These are phyloP conservation scores for Danio kyathit DNA, from an alignment of 2,797 vertebrate species.

Conservation along the genomic window DNA sequence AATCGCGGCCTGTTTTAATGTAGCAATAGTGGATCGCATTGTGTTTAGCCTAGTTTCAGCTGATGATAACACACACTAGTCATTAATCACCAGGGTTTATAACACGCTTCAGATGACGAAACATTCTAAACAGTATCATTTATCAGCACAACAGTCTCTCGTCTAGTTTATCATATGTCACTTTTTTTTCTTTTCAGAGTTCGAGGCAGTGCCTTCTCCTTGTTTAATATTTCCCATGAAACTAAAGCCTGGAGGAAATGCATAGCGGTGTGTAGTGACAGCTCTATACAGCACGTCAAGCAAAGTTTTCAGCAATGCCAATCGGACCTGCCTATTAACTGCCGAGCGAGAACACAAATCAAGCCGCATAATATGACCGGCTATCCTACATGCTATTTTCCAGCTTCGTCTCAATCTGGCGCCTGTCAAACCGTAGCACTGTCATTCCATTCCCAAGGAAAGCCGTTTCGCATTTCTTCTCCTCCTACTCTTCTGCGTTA, in stretches of 20 bases:
- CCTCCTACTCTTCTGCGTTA: constrained; percentile 47
- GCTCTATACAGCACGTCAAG: constrained; percentile 35
- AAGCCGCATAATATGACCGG: constrained; percentile 42
- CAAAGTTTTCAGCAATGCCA: constrained; percentile 50
- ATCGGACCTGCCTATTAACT: constrained; percentile 47
- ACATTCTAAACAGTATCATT: constrained; percentile 14
- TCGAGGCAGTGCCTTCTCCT: constrained; percentile 18
- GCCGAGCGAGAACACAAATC: constrained; percentile 55
- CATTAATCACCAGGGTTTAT: constrained; percentile 33
- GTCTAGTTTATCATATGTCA: constrained; percentile 34
- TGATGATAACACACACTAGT: constrained; percentile 3
- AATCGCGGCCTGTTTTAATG: constrained; percentile 1
- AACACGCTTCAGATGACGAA: constrained; percentile 30
- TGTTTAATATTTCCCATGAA: constrained; percentile 44
- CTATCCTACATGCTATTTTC: constrained; percentile 41
- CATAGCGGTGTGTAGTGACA: constrained; percentile 20
- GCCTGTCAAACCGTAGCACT: constrained; percentile 43
- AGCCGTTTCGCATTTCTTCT: constrained; percentile 55
- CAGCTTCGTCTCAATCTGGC: constrained; percentile 41
- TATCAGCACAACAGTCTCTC: constrained; percentile 21
- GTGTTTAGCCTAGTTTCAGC: constrained; percentile 25
- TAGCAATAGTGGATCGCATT: background rate
- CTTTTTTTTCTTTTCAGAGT: constrained; percentile 34
- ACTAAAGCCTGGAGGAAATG: constrained; percentile 32
- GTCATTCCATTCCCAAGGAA: constrained; percentile 52